A percentile compares a stretch with the other conserved stretches of the same genome.
Conservation (phyloP, 2,113 vertebrate species). For the Mirounga angustirostris region DNA sequence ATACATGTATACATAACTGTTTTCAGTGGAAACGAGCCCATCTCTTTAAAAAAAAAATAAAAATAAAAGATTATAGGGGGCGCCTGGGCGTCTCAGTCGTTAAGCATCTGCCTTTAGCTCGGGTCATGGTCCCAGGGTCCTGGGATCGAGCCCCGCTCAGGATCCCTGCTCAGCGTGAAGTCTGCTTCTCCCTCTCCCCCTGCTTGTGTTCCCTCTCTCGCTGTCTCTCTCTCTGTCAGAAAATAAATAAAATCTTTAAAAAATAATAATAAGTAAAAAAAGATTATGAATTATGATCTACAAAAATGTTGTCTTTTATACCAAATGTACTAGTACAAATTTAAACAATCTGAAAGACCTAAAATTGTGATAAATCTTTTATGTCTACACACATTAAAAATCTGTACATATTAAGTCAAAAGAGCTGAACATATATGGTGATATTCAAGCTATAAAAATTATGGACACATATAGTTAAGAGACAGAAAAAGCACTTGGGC, state of each 20-base stretch:
- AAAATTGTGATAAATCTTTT: constrained; percentile 8
- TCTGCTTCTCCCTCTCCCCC: too few species aligned
- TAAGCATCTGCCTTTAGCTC: background rate
- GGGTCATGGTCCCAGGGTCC: too few species aligned
- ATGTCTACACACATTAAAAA: background rate
- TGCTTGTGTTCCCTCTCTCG: too few species aligned
- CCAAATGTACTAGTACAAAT: background rate
- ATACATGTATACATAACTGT: background rate
- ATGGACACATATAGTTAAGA: background rate
- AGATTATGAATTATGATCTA: constrained; percentile 22
- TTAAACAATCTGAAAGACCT: background rate
- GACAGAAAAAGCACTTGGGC: background rate
- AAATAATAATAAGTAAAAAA: background rate
- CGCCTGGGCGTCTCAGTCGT: too few species aligned
- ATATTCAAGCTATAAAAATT: constrained; percentile 1
- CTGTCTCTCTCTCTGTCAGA: too few species aligned
- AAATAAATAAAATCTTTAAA: too few species aligned
- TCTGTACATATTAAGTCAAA: background rate
- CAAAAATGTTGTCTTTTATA: background rate
- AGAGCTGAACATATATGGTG: background rate
- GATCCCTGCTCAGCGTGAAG: too few species aligned
- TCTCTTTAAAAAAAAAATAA: background rate
- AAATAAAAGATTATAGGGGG: background rate
- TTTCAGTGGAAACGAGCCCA: background rate
- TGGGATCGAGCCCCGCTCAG: too few species aligned